phyloP scores from a whole-genome alignment of 2,888 invertebrate species.

The Sesia bembeciformis region DNA sequence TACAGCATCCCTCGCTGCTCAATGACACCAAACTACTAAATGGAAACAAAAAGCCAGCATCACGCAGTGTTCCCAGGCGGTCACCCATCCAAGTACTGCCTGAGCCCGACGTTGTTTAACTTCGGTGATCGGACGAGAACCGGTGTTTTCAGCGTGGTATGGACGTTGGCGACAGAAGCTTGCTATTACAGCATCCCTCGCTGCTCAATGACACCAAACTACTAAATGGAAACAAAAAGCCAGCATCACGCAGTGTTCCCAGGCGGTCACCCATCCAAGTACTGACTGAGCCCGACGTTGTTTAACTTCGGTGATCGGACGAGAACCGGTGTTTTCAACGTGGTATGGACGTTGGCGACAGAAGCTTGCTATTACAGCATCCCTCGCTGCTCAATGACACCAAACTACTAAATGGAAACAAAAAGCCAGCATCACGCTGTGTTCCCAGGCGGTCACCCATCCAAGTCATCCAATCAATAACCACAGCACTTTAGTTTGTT shows the following conservation, averaged over 20 bases:
- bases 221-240: too few species aligned
- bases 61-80: conserved; percentile 22
- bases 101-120: conserved; percentile 22
- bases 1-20: too few species aligned
- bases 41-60: conserved; percentile 15
- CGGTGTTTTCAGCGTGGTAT: conserved; percentile 37
- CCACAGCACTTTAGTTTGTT: too few species aligned
- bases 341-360: conserved; percentile 20
- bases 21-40: too few species aligned
- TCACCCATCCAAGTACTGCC: conserved; percentile 25
- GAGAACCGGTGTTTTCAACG: conserved; percentile 22
- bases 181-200: too few species aligned
- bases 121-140: conserved; percentile 25
- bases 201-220: too few species aligned
- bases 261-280: conserved; percentile 24
- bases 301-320: conserved; percentile 24
- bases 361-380: too few species aligned
- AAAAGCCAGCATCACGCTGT: conserved; percentile 18
- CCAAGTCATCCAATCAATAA: too few species aligned
- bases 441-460: conserved; percentile 24
- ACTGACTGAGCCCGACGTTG: conserved; percentile 21
- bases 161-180: conserved; percentile 35
- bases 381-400: too few species aligned
- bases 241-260: conserved; percentile 21
- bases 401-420: too few species aligned